Base-by-base conservation (phyloP, 2,113 vertebrate genomes). In the Grantiella picta region DNA sequence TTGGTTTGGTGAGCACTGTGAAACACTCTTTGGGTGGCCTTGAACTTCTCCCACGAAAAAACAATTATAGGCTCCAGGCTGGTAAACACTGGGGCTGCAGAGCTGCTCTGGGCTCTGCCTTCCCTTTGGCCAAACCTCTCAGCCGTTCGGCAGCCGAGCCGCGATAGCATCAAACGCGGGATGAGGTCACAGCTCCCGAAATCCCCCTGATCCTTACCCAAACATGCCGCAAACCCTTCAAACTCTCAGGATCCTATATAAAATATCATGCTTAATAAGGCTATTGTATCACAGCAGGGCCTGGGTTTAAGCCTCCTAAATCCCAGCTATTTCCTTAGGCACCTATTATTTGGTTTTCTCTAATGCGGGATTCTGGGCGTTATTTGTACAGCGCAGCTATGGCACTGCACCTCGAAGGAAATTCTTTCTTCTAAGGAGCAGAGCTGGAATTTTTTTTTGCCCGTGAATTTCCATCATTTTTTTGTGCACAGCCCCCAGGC, bases 141-240 rank as follows among this genome's bases (percentile, higher is more conserved):
- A 76, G 49, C 49, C 77, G 71, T 71, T 53, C 9, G 18, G 90
- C 82, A 71, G 83, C 90, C 90, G 63, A 87, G 82, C 64, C 85
- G 79, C 1, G 89, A 88, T 77, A 95, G 68, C 89, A 94, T 97
- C 96, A 60, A 71, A 68, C 1, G 29, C 2, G 0, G 52, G 84
- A 73, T 96, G 96, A 97, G 96, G 95, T 97, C 96, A 97, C 87
- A 42, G 61, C 95, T 71, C 47, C 86, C 10, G 33, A 96, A 94
- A 94, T 96, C 96, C 96, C 91, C 52, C 78, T 96, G 90, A 95
- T 95, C 96, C 95, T 96, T 97, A 94, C 93, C 84, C 86, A 97
- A 96, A 96, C 93, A 92, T 45, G 7, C 2, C 5, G 1, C 76
- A 95, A 95, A 96, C 83, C 95, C 92, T 92, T 82, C 95, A 92